Conservation (phyloP, 2,888 invertebrate genomes). For the Ectemnius continuus region DNA sequence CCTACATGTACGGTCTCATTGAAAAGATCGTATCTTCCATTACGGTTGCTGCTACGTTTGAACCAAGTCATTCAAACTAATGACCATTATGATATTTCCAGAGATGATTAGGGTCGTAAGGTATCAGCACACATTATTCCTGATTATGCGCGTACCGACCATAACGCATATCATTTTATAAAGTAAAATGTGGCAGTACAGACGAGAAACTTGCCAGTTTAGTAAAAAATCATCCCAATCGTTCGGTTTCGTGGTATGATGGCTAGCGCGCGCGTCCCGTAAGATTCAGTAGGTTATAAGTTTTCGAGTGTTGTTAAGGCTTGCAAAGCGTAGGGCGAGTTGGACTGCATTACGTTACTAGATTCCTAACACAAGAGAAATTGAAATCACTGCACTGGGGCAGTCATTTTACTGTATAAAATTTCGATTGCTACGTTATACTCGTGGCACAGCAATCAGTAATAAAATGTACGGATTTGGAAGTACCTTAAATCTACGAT, state of each 20-base stretch:
- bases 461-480: slow-evolving; percentile 57
- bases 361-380: not conserved
- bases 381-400: slow-evolving; percentile 5
- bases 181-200: slow-evolving; percentile 45
- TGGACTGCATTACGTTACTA: not conserved
- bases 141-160: slow-evolving; percentile 39
- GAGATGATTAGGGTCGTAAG: slow-evolving; percentile 44
- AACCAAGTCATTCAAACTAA: slow-evolving; percentile 26
- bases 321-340: slow-evolving; percentile 6
- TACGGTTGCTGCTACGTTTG: slow-evolving; percentile 7
- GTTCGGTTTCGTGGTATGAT: no score
- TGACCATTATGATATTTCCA: slow-evolving; percentile 26
- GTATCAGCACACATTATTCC: slow-evolving; percentile 54
- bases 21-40: slow-evolving; percentile 18
- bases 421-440: slow-evolving; percentile 39
- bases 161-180: slow-evolving; percentile 50
- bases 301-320: not conserved
- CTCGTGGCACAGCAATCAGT: slow-evolving; percentile 45
- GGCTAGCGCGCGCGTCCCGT: no score
- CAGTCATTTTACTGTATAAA: slow-evolving; percentile 54
- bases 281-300: no score
- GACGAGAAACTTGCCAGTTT: not conserved
- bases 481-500: slow-evolving; percentile 70
- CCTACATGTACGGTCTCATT: slow-evolving; percentile 27
- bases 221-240: not conserved